A percentile compares a stretch with the other conserved stretches of the same genome.
phyloP scores from a whole-genome alignment of 2,113 vertebrate genomes.

The Climacteris rufus region DNA sequence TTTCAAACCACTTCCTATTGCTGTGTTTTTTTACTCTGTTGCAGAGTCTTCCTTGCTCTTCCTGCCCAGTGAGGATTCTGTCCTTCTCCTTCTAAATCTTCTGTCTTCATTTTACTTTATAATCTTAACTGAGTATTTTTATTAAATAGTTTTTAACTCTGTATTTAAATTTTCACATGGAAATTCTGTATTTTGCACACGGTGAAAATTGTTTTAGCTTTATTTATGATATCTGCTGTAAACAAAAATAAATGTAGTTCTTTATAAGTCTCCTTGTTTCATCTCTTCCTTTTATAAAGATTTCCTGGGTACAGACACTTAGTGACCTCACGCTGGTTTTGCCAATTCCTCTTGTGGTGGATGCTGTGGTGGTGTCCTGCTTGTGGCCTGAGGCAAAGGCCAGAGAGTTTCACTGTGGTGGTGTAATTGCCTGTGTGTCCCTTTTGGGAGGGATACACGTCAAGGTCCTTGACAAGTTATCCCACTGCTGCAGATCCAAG shows the following conservation, averaged over 20 bases:
- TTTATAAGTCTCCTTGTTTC: constrained; percentile 79
- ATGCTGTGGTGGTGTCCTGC: not conserved
- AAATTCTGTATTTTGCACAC: constrained; percentile 80
- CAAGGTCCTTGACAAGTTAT: not conserved
- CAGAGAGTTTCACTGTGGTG: not conserved
- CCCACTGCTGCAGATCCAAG: not conserved
- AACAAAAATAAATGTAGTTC: constrained; percentile 89
- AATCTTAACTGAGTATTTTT: constrained; percentile 48
- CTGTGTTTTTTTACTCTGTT: constrained; percentile 84
- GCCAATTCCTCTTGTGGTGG: constrained; percentile 5
- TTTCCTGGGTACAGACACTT: constrained; percentile 33
- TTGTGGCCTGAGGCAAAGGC: not conserved
- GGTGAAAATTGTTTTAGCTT: constrained; percentile 77
- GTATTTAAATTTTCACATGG: constrained; percentile 73
- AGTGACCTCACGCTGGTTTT: not conserved
- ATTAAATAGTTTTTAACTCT: constrained; percentile 56
- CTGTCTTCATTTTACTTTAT: constrained; percentile 54
- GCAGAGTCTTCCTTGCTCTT: constrained; percentile 78
- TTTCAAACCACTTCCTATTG: constrained; percentile 42
- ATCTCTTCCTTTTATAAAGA: constrained; percentile 77
- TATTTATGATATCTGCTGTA: constrained; percentile 89
- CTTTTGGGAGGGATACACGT: not conserved
- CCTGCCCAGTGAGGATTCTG: constrained; percentile 77
- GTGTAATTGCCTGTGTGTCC: not conserved
- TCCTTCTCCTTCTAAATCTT: constrained; percentile 54